These are phyloP conservation scores for Drosophila melanosoma DNA, from an alignment of 2,888 invertebrate genomes.

Conservation along the genomic window DNA sequence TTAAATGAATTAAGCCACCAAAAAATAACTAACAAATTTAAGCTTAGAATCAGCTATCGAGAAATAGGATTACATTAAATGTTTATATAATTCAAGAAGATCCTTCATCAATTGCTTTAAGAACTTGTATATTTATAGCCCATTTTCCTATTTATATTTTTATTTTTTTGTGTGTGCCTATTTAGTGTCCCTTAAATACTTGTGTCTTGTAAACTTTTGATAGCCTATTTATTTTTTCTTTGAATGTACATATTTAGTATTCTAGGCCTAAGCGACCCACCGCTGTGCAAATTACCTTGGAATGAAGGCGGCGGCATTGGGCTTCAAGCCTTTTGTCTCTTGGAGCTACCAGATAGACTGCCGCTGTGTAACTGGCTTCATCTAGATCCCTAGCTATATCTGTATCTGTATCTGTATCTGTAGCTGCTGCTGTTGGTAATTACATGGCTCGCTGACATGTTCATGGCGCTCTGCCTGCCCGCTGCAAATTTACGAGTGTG, in stretches of 20 bases:
- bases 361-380: conserved; percentile 25
- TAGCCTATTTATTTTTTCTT: conserved; percentile 14
- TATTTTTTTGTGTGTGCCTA: not conserved
- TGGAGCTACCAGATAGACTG: conserved; percentile 11
- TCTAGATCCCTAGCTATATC: conserved; percentile 7
- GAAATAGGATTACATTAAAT: not conserved
- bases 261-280: conserved; percentile 67
- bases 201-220: not conserved
- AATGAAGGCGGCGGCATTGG: conserved; percentile 31
- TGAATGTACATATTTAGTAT: conserved; percentile 21
- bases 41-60: not conserved
- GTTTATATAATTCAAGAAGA: not conserved
- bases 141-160: not conserved
- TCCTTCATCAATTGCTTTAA: not conserved
- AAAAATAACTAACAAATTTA: not conserved
- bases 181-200: not conserved
- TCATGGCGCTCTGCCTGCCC: conserved; percentile 65
- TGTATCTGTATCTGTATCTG: conserved; percentile 34
- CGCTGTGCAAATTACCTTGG: conserved; percentile 70
- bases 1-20: not conserved
- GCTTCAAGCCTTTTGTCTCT: conserved; percentile 11
- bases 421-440: conserved; percentile 67
- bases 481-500: conserved; percentile 64
- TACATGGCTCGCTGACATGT: conserved; percentile 80
- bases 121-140: not conserved